phyloP scores from a whole-genome alignment of 2,888 invertebrate genomes.

The Pseudococcus viburni region DNA sequence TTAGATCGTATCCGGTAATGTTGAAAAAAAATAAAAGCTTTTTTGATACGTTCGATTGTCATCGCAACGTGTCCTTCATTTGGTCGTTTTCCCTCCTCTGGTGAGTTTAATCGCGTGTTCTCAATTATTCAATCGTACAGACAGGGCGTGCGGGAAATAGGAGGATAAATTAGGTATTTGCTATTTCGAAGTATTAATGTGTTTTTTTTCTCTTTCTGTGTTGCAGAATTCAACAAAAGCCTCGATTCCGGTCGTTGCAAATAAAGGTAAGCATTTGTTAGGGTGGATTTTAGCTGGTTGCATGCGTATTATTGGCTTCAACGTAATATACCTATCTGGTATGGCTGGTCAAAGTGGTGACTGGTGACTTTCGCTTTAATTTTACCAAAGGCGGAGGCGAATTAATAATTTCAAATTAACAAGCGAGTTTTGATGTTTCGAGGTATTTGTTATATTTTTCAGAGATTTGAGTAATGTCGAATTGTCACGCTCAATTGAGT shows the following conservation, averaged over 20 bases:
- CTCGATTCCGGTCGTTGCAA: conserved; percentile 71
- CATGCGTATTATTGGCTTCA: neutral
- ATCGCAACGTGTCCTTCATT: conserved; percentile 16
- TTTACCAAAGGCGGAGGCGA: conserved; percentile 11
- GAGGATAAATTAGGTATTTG: conserved; percentile 3
- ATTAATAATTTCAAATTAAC: conserved; percentile 11
- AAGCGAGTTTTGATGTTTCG: neutral
- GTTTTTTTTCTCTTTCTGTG: conserved; percentile 65
- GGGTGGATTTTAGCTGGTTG: neutral
- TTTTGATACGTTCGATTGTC: neutral
- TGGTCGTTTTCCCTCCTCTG: neutral
- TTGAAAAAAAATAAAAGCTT: neutral
- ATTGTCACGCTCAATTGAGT: neutral
- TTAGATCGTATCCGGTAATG: neutral
- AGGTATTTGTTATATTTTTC: neutral
- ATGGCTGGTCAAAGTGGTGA: neutral
- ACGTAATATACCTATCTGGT: neutral
- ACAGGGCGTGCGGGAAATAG: conserved; percentile 12
- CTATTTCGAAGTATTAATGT: neutral
- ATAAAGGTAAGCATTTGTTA: conserved; percentile 71
- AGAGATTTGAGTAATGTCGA: neutral
- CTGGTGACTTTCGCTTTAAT: neutral
- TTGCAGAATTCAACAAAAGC: conserved; percentile 72
- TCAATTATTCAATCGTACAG: neutral
- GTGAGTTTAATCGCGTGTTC: neutral